Percentiles rank a stretch among this genome's conserved stretches.
Evolutionary conservation across 2,888 invertebrate genomes (phyloP).

Genomic region (Hetaerina titia): DNA sequence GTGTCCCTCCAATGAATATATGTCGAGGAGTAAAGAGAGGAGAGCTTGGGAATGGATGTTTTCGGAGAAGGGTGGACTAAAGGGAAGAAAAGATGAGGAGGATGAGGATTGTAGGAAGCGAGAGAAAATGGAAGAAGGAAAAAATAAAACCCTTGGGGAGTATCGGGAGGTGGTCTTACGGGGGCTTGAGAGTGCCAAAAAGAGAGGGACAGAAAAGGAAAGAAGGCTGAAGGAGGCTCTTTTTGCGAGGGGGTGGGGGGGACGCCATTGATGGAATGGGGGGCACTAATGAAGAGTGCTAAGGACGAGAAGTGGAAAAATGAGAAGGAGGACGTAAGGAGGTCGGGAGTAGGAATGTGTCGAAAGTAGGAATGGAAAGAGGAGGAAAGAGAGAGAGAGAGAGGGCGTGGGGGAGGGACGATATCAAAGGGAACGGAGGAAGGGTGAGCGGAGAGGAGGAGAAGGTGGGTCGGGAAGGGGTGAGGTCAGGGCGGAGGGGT

Average conservation of each 20-base stretch:
- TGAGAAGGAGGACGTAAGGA: not conserved
- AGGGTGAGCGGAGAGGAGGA: not conserved
- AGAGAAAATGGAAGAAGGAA: not conserved
- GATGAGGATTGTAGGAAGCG: not conserved
- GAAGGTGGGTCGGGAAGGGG: not conserved
- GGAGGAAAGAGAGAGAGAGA: not conserved
- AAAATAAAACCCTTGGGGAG: not conserved
- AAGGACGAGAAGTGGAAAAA: not conserved
- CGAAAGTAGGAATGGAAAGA: not conserved
- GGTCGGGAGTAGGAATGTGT: not conserved
- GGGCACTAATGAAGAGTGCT: conserved; percentile 11
- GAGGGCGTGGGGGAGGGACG: not conserved
- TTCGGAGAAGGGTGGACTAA: not conserved
- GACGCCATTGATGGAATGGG: not conserved
- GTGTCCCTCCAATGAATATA: not conserved
- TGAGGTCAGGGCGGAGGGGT: not conserved
- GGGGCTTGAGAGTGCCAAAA: not conserved
- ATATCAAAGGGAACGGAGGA: not conserved
- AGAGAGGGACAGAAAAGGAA: not conserved
- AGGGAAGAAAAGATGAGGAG: not conserved
- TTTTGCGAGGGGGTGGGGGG: not conserved
- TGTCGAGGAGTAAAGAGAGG: not conserved
- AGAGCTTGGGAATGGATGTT: not conserved
- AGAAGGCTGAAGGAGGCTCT: no score
- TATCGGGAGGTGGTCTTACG: not conserved